These are phyloP conservation scores for Hippolais icterina DNA, from an alignment of 2,113 vertebrate genomes.

Conservation along the genomic window DNA sequence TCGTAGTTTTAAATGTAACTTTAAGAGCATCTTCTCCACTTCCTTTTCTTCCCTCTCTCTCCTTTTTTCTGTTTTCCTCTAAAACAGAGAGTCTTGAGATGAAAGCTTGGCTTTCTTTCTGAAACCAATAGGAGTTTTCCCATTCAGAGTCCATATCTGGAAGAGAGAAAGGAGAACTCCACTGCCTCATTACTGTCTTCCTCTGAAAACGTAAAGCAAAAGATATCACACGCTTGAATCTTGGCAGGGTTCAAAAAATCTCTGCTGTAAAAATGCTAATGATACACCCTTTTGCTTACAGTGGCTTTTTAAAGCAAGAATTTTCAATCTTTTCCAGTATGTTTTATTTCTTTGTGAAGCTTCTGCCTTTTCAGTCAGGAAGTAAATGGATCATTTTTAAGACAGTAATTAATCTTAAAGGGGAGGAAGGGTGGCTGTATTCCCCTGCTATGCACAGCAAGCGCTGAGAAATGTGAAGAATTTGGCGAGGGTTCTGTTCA, in stretches of 20 bases:
- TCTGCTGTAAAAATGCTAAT: neutral
- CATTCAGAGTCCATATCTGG: neutral
- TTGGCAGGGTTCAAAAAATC: constrained; percentile 16
- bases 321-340: neutral
- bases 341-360: constrained; percentile 6
- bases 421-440: neutral
- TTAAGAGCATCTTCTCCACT: neutral
- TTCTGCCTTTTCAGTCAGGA: constrained; percentile 19
- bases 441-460: neutral
- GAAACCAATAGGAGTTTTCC: neutral
- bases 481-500: neutral
- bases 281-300: constrained; percentile 1
- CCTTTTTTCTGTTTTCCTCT: neutral
- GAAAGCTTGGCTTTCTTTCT: constrained; percentile 11
- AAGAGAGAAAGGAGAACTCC: neutral
- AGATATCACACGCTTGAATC: neutral
- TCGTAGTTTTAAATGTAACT: neutral
- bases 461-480: neutral
- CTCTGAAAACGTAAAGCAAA: neutral
- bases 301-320: neutral
- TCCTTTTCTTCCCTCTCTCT: neutral
- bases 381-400: neutral
- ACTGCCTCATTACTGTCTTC: neutral
- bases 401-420: neutral
- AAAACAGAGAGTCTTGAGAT: neutral